These are phyloP conservation scores for Muscina levida DNA, from an alignment of 2,888 invertebrate genomes.

Conservation along the genomic window DNA sequence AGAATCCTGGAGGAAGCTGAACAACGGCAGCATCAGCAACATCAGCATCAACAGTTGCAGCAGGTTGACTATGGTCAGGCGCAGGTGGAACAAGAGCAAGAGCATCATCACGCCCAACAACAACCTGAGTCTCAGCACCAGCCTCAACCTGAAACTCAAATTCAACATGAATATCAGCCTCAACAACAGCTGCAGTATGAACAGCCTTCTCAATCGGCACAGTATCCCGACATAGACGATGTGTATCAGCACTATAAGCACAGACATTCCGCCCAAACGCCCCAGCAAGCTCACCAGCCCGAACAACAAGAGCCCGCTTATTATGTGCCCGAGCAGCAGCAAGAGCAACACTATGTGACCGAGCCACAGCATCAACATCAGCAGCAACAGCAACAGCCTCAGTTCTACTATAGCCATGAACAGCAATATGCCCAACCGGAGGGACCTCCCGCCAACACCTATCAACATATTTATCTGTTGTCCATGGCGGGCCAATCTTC, in stretches of 20 bases:
- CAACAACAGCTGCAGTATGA: constrained; percentile 71
- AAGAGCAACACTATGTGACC: constrained; percentile 53
- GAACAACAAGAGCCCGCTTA: constrained; percentile 55
- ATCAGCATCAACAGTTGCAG: constrained; percentile 64
- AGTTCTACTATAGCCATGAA: constrained; percentile 73
- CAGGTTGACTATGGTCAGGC: constrained; percentile 53
- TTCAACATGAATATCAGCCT: constrained; percentile 48
- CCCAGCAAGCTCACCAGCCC: constrained; percentile 65
- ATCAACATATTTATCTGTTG: constrained; percentile 75
- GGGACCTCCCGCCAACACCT: constrained; percentile 64
- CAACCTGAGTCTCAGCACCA: constrained; percentile 45
- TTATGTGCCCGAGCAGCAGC: constrained; percentile 24
- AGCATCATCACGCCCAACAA: constrained; percentile 51
- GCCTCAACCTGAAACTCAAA: constrained; percentile 43
- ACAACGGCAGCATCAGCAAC: constrained; percentile 71
- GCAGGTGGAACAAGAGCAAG: constrained; percentile 53
- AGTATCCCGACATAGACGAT: constrained; percentile 74
- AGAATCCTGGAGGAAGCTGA: constrained; percentile 77
- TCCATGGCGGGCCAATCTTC: constrained; percentile 72
- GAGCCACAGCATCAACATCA: constrained; percentile 68
- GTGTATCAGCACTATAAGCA: constrained; percentile 77
- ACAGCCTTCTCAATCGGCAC: constrained; percentile 69
- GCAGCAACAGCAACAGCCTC: constrained; percentile 68
- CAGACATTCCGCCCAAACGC: constrained; percentile 67
- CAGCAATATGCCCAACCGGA: constrained; percentile 65